Percentiles rank a stretch among this genome's conserved stretches.
These are phyloP conservation scores for Drosophila mercatorum DNA, from an alignment of 2,888 invertebrate species.

Conservation along the genomic window DNA sequence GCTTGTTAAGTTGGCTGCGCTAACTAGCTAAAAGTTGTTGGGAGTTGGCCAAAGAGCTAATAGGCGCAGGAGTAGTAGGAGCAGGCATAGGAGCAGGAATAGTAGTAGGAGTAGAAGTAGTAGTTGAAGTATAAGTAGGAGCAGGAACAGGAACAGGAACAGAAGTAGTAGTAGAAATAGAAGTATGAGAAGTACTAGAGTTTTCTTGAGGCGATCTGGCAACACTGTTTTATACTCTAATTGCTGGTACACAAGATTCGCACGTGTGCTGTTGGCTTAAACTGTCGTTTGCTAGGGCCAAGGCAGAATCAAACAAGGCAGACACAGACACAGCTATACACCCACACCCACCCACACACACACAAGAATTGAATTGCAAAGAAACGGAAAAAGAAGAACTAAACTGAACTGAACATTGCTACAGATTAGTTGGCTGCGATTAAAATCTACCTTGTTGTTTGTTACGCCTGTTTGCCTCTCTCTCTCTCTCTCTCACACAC, in stretches of 20 bases:
- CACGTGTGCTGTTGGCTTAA: slow-evolving; percentile 61
- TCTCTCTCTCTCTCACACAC: slow-evolving; percentile 6
- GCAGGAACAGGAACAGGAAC: too few relatives aligned
- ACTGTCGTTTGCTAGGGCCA: slow-evolving; percentile 42
- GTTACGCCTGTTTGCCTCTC: slow-evolving; percentile 55
- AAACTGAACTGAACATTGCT: slow-evolving; percentile 53
- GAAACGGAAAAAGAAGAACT: slow-evolving; percentile 25
- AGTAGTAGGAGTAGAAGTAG: too few relatives aligned
- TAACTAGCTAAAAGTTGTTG: background rate
- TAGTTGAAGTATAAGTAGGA: too few relatives aligned
- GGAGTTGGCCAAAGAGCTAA: background rate
- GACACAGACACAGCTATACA: slow-evolving; percentile 24
- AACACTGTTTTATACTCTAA: slow-evolving; percentile 1
- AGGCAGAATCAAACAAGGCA: slow-evolving; percentile 48
- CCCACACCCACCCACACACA: slow-evolving; percentile 19
- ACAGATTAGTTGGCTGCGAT: slow-evolving; percentile 75
- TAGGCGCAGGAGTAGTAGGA: too few relatives aligned
- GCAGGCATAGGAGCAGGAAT: too few relatives aligned
- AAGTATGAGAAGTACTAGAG: background rate
- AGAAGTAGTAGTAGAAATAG: too few relatives aligned
- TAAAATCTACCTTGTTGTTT: slow-evolving; percentile 75
- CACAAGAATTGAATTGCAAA: slow-evolving; percentile 26
- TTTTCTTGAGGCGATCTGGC: slow-evolving; percentile 1
- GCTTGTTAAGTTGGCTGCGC: slow-evolving; percentile 13
- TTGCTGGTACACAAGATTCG: slow-evolving; percentile 41